Conservation (phyloP, 2,797 vertebrate genomes). For the Aulostomus chinensis region DNA sequence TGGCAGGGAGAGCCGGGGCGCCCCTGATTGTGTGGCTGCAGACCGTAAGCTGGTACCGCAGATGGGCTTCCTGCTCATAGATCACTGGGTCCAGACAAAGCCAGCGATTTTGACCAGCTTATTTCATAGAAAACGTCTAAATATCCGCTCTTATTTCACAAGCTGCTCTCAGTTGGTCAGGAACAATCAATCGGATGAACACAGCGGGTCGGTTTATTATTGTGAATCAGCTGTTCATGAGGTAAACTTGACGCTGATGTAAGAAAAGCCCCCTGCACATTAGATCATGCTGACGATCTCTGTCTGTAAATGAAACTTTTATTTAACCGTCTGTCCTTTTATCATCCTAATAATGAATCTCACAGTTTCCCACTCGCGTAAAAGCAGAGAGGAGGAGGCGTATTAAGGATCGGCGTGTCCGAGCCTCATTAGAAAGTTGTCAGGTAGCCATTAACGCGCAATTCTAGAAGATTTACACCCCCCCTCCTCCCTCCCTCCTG, state of each 20-base stretch:
- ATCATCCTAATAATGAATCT: too few species aligned
- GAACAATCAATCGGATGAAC: too few species aligned
- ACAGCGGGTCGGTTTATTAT: too few species aligned
- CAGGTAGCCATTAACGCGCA: slow-evolving; percentile 34
- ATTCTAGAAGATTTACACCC: slow-evolving; percentile 43
- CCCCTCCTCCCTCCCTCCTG: not conserved
- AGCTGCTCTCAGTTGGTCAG: slow-evolving; percentile 12
- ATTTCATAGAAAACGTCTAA: not conserved
- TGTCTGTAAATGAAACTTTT: slow-evolving; percentile 46
- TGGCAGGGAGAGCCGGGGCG: slow-evolving; percentile 58
- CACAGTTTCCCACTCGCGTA: too few species aligned
- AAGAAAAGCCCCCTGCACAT: too few species aligned
- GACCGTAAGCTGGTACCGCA: slow-evolving; percentile 76
- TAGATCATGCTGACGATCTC: too few species aligned
- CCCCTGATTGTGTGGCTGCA: slow-evolving; percentile 62
- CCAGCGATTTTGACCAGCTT: slow-evolving; percentile 45
- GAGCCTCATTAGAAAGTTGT: slow-evolving; percentile 56
- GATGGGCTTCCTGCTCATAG: slow-evolving; percentile 73
- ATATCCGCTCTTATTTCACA: not conserved
- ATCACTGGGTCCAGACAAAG: slow-evolving; percentile 85
- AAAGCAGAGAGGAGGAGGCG: too few species aligned
- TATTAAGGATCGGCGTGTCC: too few species aligned
- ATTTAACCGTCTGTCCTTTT: too few species aligned
- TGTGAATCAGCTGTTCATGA: slow-evolving; percentile 57
- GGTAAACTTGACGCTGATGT: slow-evolving; percentile 60